These are phyloP conservation scores for Dorcus parallelipipedus DNA, from an alignment of 2,888 invertebrate species.

Conservation along the genomic window DNA sequence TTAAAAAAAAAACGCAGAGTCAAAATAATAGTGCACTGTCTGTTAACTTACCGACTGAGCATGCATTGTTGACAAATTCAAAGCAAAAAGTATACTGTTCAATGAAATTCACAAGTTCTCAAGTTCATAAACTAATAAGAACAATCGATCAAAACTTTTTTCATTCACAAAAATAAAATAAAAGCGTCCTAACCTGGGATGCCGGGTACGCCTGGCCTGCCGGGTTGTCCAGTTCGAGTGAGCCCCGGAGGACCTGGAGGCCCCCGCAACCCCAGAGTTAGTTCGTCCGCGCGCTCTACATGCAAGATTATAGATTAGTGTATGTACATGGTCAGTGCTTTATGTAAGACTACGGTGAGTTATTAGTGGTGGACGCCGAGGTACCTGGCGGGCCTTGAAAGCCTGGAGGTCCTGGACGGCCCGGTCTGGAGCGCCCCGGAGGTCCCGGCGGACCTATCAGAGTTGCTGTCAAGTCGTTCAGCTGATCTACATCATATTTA, in stretches of 20 bases:
- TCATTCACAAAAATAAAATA: not conserved
- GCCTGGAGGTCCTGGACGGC: conserved; percentile 69
- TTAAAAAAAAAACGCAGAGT: too few species aligned
- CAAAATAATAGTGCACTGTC: too few species aligned
- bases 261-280: conserved; percentile 61
- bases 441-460: conserved; percentile 65
- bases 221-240: conserved; percentile 53
- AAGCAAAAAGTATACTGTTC: too few species aligned
- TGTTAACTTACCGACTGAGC: too few species aligned
- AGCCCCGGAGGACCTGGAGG: conserved; percentile 65
- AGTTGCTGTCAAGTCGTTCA: conserved; percentile 65
- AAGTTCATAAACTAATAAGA: too few species aligned
- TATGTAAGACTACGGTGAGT: conserved; percentile 1
- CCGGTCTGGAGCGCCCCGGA: conserved; percentile 63
- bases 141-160: too few species aligned
- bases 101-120: too few species aligned
- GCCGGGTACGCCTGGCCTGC: conserved; percentile 55
- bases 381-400: conserved; percentile 65
- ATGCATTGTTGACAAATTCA: too few species aligned
- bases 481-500: conserved; percentile 57
- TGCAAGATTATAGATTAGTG: conserved; percentile 30
- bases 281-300: conserved; percentile 50
- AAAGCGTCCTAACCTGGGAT: conserved; percentile 52
- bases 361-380: conserved; percentile 5
- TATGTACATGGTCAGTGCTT: conserved; percentile 9